Conservation (phyloP, 1,140 invertebrate species). For the Glomeris maerens region DNA sequence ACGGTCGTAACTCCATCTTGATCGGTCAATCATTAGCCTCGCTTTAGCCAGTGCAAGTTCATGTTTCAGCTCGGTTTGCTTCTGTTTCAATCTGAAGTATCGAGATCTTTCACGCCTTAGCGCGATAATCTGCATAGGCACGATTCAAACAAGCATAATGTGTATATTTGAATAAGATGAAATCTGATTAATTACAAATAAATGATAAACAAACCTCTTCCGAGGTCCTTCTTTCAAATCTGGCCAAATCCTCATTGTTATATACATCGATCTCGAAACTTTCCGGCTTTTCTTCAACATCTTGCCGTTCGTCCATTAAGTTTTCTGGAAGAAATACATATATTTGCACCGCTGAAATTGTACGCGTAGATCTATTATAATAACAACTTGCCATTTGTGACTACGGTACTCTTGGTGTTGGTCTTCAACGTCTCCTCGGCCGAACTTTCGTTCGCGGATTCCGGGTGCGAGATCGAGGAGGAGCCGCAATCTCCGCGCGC, state of each 20-base stretch:
- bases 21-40: slow-evolving; percentile 38
- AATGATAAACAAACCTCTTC: slow-evolving; percentile 15
- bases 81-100: slow-evolving; percentile 37
- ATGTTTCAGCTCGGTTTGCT: slow-evolving; percentile 38
- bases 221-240: slow-evolving; percentile 15
- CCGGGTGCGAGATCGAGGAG: slow-evolving; percentile 31
- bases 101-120: slow-evolving; percentile 27
- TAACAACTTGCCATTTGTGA: background rate
- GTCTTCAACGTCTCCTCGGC: slow-evolving; percentile 22
- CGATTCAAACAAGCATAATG: slow-evolving; percentile 1
- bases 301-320: slow-evolving; percentile 38
- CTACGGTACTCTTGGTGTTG: background rate
- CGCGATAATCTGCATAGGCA: slow-evolving; percentile 16
- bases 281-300: background rate
- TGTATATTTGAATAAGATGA: too few species aligned
- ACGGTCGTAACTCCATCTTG: slow-evolving; percentile 45
- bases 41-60: slow-evolving; percentile 34
- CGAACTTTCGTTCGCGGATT: slow-evolving; percentile 28
- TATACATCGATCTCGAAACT: slow-evolving; percentile 7
- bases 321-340: slow-evolving; percentile 67
- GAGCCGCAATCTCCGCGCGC: slow-evolving; percentile 55
- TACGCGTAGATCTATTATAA: too few species aligned
- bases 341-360: too few species aligned
- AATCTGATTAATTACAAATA: too few species aligned
- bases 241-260: slow-evolving; percentile 17